These are phyloP conservation scores for Drosophila mimetica DNA, from an alignment of 2,888 invertebrate genomes.

Conservation along the genomic window DNA sequence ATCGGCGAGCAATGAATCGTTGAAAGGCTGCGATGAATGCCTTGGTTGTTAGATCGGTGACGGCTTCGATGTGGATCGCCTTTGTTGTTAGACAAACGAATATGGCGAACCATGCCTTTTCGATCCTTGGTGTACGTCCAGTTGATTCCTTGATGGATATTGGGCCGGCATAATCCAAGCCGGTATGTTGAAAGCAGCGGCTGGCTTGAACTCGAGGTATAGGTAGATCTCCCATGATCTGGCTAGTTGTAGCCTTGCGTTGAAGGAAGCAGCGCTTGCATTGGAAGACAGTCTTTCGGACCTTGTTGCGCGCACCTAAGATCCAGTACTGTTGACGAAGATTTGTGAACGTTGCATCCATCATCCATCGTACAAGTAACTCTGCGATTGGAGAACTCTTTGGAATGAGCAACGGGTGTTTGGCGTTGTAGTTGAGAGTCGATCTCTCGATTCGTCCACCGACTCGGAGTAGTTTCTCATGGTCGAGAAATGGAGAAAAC, in stretches of 20 bases:
- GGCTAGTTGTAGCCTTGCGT: no score
- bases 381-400: no score
- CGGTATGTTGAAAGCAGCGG: no score
- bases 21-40: constrained; percentile 7
- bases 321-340: no score
- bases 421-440: no score
- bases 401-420: no score
- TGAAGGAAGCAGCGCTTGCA: no score
- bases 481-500: no score
- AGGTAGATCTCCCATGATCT: no score
- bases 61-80: constrained; percentile 6
- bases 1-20: neutral
- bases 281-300: no score
- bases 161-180: neutral
- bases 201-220: neutral
- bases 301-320: no score
- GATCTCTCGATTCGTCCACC: neutral
- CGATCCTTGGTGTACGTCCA: neutral
- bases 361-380: no score
- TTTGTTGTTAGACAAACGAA: constrained; percentile 3
- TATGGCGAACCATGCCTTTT: constrained; percentile 6
- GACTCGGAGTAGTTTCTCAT: neutral
- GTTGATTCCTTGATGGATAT: neutral
- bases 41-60: neutral
- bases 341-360: neutral